Evolutionary conservation across 1,140 invertebrate genomes (phyloP), one percentile per base, ranked within the genome.

Genomic region (Tigriopus japonicus): DNA sequence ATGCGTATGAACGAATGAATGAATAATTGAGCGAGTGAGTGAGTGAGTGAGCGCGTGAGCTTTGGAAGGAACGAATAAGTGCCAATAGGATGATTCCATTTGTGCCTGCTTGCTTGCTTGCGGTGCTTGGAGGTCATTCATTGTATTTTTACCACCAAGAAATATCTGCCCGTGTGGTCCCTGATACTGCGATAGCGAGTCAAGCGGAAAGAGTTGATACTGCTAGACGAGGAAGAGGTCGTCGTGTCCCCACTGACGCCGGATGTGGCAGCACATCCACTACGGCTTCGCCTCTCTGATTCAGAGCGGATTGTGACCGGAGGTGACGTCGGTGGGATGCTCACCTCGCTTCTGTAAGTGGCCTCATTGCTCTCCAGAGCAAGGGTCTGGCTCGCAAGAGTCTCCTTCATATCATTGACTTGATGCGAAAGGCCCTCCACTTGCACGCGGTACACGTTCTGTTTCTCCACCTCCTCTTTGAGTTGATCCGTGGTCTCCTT

Each of bases 91-190:
- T 35, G 28, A 9, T 35, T 35, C 28, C 28, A 35, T 3, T 35
- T 35, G 28, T 35, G 28, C 28, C 9, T 35, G 28, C 28, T 35
- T 35, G 28, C 28, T 35, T 35, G 28, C 28, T 35, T 35, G 28
- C 28, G 28, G 45, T 15, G 28, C 28, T 58, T 5, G 17, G 35
- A 42, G 35, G 21, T n/a, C 42, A 9, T 9, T 56, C 40, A 42
- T 14, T 40, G 28, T n/a, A 58, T 42, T 42, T 58, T 58, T 17
- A 58, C 55, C 17, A 58, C 55, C 15, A 58, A 41, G 42, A 41
- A 58, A 40, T 35, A 58, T 58, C 55, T 23, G 21, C 55, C 55
- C 14, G 35, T 58, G 42, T 58, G 55, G 42, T 58, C 55, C 40
- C 40, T 58, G 17, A 58, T 28, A 23, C 55, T 58, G 15, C 55